These are phyloP conservation scores for Panthera tigris DNA, from an alignment of 2,113 vertebrate species.

Conservation along the genomic window DNA sequence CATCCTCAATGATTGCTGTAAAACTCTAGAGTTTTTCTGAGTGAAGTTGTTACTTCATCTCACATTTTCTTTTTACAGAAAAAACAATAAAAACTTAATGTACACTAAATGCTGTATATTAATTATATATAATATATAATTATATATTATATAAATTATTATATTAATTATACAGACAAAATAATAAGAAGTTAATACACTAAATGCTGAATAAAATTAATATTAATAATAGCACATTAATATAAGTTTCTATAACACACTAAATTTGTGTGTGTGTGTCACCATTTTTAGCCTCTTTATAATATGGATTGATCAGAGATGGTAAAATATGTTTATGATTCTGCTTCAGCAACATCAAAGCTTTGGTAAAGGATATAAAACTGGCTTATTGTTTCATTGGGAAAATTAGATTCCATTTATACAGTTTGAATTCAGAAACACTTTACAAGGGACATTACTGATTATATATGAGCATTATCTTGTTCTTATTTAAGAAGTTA, in stretches of 20 bases:
- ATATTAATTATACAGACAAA: background rate
- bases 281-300: background rate
- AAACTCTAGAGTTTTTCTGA: background rate
- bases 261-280: background rate
- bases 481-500: background rate
- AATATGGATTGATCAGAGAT: background rate
- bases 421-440: background rate
- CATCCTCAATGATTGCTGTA: background rate
- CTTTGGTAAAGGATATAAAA: slow-evolving; percentile 10
- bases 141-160: background rate
- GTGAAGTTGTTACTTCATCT: slow-evolving; percentile 17
- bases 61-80: background rate
- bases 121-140: background rate
- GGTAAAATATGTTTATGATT: background rate
- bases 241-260: background rate
- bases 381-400: background rate
- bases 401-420: background rate
- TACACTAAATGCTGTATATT: background rate
- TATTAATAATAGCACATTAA: background rate
- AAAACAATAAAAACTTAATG: background rate
- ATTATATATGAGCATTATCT: background rate
- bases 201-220: background rate
- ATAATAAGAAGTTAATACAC: background rate
- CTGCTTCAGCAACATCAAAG: background rate
- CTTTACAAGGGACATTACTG: background rate